A percentile compares a stretch with the other conserved stretches of the same genome.
phyloP scores from a whole-genome alignment of 2,888 invertebrate genomes.

The Miltochrista miniata region DNA sequence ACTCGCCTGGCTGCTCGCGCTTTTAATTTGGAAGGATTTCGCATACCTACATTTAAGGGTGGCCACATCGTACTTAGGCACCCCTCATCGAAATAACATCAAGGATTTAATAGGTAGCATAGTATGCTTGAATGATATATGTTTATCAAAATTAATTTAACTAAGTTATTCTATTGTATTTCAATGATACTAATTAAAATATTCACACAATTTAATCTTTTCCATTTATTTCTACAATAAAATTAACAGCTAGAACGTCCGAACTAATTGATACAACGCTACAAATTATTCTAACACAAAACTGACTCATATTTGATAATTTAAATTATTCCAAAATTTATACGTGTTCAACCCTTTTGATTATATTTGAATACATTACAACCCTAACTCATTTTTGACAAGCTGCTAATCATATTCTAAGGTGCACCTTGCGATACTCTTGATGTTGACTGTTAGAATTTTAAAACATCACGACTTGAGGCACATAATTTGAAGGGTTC shows the following conservation, averaged over 20 bases:
- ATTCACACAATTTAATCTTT: not conserved
- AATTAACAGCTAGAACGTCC: constrained; percentile 15
- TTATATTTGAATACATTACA: constrained; percentile 75
- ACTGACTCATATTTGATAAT: constrained; percentile 17
- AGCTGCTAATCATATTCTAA: constrained; percentile 83
- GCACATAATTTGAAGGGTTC: constrained; percentile 62
- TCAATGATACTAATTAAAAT: not conserved
- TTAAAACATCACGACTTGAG: constrained; percentile 66
- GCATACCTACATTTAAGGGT: too few species aligned
- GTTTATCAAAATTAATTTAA: not conserved
- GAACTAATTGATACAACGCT: constrained; percentile 24
- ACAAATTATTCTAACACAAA: constrained; percentile 25
- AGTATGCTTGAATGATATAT: too few species aligned
- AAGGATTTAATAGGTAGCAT: too few species aligned
- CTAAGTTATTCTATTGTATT: not conserved
- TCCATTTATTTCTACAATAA: constrained; percentile 2
- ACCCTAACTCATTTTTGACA: constrained; percentile 78
- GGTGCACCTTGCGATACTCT: constrained; percentile 74
- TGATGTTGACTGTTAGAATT: constrained; percentile 70
- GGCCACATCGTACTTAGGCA: too few species aligned
- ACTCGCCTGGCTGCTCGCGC: too few species aligned
- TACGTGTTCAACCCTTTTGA: constrained; percentile 67
- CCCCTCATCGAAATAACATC: too few species aligned
- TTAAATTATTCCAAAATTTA: constrained; percentile 26
- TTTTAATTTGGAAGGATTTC: too few species aligned